Evolutionary conservation across 1,140 invertebrate species (phyloP).

Genomic region (Heterodera schachtii): DNA sequence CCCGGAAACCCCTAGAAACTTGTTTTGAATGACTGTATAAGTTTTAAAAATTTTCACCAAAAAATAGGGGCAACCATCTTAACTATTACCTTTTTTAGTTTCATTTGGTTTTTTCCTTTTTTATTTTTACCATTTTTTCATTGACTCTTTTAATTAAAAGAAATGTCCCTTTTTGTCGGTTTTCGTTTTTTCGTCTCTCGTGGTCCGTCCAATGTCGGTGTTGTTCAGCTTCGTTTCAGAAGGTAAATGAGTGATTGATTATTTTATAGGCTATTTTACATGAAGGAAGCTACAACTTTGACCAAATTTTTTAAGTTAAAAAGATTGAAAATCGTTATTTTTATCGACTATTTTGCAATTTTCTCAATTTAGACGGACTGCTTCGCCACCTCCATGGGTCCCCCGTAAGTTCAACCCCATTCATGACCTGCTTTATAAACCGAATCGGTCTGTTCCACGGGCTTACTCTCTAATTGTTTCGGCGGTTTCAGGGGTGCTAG

Average conservation of each 20-base stretch:
- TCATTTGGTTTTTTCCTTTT: slow-evolving; percentile 11
- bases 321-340: too few relatives aligned
- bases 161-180: neutral
- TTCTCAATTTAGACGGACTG: slow-evolving; percentile 6
- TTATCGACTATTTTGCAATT: too few relatives aligned
- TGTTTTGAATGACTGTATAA: too few relatives aligned
- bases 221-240: slow-evolving; percentile 22
- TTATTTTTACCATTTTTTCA: neutral
- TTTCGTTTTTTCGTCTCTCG: slow-evolving; percentile 1
- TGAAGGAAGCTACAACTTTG: too few relatives aligned
- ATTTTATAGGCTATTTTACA: too few relatives aligned
- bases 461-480: too few relatives aligned
- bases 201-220: neutral
- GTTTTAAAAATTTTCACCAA: too few relatives aligned
- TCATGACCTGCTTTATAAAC: slow-evolving; percentile 16
- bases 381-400: slow-evolving; percentile 41
- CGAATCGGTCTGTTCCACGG: too few relatives aligned
- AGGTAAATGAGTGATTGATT: neutral
- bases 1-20: too few relatives aligned
- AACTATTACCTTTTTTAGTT: neutral
- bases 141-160: neutral
- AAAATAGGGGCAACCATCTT: too few relatives aligned
- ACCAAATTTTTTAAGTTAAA: too few relatives aligned
- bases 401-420: slow-evolving; percentile 20
- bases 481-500: too few relatives aligned